Base-by-base conservation (phyloP, 2,888 invertebrate species). In the Diadegma fenestrale region DNA sequence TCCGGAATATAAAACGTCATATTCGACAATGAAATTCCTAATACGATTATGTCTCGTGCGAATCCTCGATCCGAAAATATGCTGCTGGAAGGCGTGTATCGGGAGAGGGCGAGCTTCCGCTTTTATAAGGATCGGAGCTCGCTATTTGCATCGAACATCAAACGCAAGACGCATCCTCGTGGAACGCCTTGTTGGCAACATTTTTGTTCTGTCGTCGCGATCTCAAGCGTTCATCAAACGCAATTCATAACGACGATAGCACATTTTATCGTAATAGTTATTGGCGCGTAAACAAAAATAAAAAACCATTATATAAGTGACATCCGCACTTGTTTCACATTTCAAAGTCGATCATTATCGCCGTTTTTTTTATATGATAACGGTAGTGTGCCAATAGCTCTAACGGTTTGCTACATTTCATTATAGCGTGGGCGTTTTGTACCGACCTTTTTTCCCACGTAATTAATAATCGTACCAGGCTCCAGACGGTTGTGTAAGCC, bases 51-150 rank as follows among this genome's bases (percentile, higher is more conserved):
- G 75, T 82, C 78, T 78, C 82, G 78, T 66, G 78, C 66, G 66
- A 80, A 83, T 83, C 73, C 78, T 79, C 54, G 58, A 72, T 69
- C 73, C 78, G 81, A 78, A 54, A 80, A 68, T 78, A 73, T 78
- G 71, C 81, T 81, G 84, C 84, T 73, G 77, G 79, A 84, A 84
- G 58, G 72, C 81, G 73, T 58, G 58, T 68, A 75, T 81, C 73
- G 76, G 68, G 48, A 51, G 45, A 58, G 48, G n/a, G 58, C 37
- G 71, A 77, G 80, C 71, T 72, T 58, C 6, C 84, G 45, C 48
- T 41, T 72, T 77, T 68, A 37, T 37, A 63, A 41, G 51, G 66
- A 72, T 77, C 63, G 61, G 72, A 72, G 30, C 41, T 54, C 48
- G 30, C 41, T 22, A 41, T 72, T 51, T 41, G 26, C 48, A 64